Percentiles rank a stretch among this genome's conserved stretches.
Evolutionary conservation across 1,140 invertebrate genomes (phyloP).

Genomic region (Ladona fulva): DNA sequence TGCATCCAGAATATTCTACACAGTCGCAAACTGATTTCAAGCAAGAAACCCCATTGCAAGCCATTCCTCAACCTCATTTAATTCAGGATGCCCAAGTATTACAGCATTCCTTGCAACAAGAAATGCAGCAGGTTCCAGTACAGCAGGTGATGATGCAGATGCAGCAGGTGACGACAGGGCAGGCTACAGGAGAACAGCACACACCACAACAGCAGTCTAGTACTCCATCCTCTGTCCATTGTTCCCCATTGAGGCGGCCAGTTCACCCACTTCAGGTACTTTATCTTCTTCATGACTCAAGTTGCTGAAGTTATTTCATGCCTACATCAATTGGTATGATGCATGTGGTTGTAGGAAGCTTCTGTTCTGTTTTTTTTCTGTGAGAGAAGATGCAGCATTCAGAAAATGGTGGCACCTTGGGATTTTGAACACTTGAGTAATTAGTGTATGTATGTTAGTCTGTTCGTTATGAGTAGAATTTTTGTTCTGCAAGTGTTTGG

Average conservation of each 20-base stretch:
- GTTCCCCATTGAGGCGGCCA: not conserved
- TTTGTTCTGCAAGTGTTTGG: too few species aligned
- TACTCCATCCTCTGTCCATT: not conserved
- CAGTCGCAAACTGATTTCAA: not conserved
- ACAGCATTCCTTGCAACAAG: not conserved
- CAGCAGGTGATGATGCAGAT: not conserved
- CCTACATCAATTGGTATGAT: not conserved
- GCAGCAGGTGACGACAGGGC: not conserved
- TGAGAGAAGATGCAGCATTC: not conserved
- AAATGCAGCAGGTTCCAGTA: not conserved
- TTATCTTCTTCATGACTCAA: not conserved
- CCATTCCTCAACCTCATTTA: not conserved
- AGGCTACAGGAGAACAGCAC: constrained; percentile 1
- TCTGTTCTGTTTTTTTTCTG: not conserved
- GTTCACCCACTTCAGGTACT: not conserved
- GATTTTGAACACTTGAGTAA: too few species aligned
- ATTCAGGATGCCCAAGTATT: not conserved
- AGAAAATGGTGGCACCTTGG: not conserved
- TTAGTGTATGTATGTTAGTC: too few species aligned
- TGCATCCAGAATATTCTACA: not conserved
- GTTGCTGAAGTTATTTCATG: not conserved
- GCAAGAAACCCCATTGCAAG: not conserved
- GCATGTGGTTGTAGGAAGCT: not conserved
- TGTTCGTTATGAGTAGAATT: too few species aligned
- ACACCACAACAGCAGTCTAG: not conserved